A percentile compares a stretch with the other conserved stretches of the same genome.
phyloP scores from a whole-genome alignment of 1,140 invertebrate genomes.

The Drosophila carrolli region DNA sequence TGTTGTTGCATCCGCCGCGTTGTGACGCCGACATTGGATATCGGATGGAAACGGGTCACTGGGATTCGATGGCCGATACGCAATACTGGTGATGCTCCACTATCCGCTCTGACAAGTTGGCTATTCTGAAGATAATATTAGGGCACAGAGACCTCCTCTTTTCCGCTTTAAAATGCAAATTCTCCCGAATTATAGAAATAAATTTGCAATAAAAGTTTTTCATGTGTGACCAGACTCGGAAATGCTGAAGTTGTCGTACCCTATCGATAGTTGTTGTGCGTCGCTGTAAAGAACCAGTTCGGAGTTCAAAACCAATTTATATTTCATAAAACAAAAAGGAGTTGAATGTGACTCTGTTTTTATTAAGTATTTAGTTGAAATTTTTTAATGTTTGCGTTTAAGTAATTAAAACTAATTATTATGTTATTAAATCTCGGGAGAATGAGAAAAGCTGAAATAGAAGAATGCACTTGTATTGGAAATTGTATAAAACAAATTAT shows the following conservation, averaged over 20 bases:
- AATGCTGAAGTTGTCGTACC: not conserved
- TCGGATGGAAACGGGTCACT: slow-evolving; percentile 17
- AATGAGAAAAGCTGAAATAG: too few species aligned
- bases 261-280: slow-evolving; percentile 2
- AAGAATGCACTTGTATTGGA: too few species aligned
- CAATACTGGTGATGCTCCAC: slow-evolving; percentile 24
- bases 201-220: slow-evolving; percentile 57
- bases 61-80: slow-evolving; percentile 1
- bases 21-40: slow-evolving; percentile 66
- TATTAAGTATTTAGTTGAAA: too few species aligned
- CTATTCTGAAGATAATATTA: not conserved
- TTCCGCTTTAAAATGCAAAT: slow-evolving; percentile 48
- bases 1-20: slow-evolving; percentile 67
- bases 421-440: too few species aligned
- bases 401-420: too few species aligned
- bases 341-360: too few species aligned
- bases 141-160: slow-evolving; percentile 6
- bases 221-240: slow-evolving; percentile 45
- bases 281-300: not conserved
- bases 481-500: too few species aligned
- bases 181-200: slow-evolving; percentile 63
- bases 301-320: not conserved
- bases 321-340: too few species aligned
- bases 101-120: not conserved
- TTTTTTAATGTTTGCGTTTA: too few species aligned